A percentile compares a stretch with the other conserved stretches of the same genome.
phyloP scores from a whole-genome alignment of 2,797 vertebrate species.

The Lagodon rhomboides region DNA sequence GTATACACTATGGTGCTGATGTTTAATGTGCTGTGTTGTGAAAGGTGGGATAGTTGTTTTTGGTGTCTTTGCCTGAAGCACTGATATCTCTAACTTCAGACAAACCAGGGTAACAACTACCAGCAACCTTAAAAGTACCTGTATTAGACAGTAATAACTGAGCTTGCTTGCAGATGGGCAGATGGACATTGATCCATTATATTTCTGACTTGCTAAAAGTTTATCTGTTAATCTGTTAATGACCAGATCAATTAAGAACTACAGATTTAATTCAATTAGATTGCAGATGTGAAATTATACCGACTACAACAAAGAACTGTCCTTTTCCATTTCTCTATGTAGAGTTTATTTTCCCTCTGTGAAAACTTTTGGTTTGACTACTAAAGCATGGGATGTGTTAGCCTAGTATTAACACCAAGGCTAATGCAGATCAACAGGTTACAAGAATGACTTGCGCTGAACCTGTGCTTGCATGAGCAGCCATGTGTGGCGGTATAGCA shows the following conservation, averaged over 20 bases:
- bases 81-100: not conserved
- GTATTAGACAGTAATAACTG: not conserved
- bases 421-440: slow-evolving; percentile 43
- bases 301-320: not conserved
- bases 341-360: not conserved
- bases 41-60: not conserved
- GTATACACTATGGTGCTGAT: not conserved
- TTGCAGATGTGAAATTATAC: not conserved
- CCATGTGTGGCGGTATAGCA: slow-evolving; percentile 14
- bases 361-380: not conserved
- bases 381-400: not conserved
- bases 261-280: not conserved
- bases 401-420: slow-evolving; percentile 6
- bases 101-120: not conserved
- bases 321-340: not conserved
- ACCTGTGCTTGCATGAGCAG: slow-evolving; percentile 20
- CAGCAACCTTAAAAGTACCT: not conserved
- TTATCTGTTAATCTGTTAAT: not conserved
- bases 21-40: not conserved
- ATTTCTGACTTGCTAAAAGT: not conserved
- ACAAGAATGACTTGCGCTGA: slow-evolving; percentile 2
- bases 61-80: not conserved
- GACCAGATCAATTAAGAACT: not conserved
- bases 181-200: not conserved
- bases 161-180: not conserved